Conservation (phyloP, 2,888 invertebrate species). For the Deilephila elpenor region DNA sequence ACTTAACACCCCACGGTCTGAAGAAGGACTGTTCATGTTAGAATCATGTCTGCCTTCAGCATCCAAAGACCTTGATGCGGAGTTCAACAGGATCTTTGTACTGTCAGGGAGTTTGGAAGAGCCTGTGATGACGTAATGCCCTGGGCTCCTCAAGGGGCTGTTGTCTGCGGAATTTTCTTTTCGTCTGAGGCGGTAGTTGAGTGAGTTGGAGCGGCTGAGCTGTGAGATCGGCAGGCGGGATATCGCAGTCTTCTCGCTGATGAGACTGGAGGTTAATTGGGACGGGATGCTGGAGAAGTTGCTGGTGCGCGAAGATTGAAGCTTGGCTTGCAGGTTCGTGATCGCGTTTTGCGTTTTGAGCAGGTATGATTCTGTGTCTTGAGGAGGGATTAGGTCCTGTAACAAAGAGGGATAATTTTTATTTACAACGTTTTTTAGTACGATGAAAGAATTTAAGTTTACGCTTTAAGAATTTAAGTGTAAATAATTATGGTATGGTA, state of each 20-base stretch:
- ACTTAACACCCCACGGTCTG: conserved; percentile 66
- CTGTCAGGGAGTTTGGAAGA: conserved; percentile 69
- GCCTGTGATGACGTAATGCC: conserved; percentile 79
- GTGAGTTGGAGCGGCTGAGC: conserved; percentile 77
- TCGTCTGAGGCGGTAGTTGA: conserved; percentile 75
- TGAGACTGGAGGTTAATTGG: conserved; percentile 72
- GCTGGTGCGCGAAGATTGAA: conserved; percentile 71
- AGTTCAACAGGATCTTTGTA: conserved; percentile 66
- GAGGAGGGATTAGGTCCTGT: conserved; percentile 79
- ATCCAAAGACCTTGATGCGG: conserved; percentile 74
- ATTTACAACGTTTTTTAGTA: not conserved
- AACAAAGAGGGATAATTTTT: conserved; percentile 52
- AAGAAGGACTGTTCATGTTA: conserved; percentile 78
- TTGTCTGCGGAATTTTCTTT: conserved; percentile 72
- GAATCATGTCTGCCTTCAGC: conserved; percentile 65
- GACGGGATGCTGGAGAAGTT: conserved; percentile 66
- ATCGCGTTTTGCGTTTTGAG: conserved; percentile 86
- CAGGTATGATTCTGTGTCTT: conserved; percentile 84
- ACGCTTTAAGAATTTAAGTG: no score
- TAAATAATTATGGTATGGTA: no score
- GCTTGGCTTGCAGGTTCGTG: conserved; percentile 85
- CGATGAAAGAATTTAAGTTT: no score
- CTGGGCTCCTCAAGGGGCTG: conserved; percentile 77
- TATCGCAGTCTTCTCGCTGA: conserved; percentile 76
- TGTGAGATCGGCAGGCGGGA: conserved; percentile 79